A percentile compares a stretch with the other conserved stretches of the same genome.
phyloP scores from a whole-genome alignment of 53 echinoderm and acorn worm species.

The Luidia sarsii region DNA sequence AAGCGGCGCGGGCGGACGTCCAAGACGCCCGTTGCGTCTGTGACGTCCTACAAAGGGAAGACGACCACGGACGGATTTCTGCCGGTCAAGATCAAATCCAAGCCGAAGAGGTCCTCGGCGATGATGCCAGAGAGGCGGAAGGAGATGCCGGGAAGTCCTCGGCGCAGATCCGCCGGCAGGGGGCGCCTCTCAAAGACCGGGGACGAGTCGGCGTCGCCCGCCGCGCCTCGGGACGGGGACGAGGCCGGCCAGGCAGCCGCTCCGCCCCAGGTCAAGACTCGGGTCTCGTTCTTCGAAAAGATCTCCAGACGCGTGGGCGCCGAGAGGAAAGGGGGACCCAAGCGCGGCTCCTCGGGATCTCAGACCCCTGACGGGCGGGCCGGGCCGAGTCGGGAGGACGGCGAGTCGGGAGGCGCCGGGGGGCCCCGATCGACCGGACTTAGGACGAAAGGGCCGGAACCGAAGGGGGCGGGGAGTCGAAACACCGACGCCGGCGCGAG shows the following conservation, averaged over 20 bases:
- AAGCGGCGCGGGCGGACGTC: constrained; percentile 16
- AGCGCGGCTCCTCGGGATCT: background rate
- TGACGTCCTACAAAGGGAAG: background rate
- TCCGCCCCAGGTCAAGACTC: constrained; percentile 21
- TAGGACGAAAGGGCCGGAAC: background rate
- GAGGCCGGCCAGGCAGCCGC: background rate
- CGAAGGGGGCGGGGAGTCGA: background rate
- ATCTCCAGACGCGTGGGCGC: constrained; percentile 15
- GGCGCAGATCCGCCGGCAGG: background rate
- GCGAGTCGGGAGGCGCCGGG: too few relatives aligned
- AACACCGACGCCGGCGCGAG: background rate
- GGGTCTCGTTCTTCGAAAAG: constrained; percentile 51
- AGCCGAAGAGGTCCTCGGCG: background rate
- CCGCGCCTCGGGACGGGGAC: too few relatives aligned
- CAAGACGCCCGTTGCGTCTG: background rate
- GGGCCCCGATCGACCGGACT: background rate
- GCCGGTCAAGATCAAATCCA: background rate
- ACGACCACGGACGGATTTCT: constrained; percentile 42
- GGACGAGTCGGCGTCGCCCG: background rate
- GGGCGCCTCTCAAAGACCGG: background rate
- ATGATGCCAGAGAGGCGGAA: background rate
- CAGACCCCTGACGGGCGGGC: constrained; percentile 2
- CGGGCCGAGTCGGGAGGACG: background rate
- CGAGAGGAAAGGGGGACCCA: background rate
- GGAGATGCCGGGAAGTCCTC: background rate